phyloP scores from a whole-genome alignment of 2,888 invertebrate genomes.

The Orthosia cruda region DNA sequence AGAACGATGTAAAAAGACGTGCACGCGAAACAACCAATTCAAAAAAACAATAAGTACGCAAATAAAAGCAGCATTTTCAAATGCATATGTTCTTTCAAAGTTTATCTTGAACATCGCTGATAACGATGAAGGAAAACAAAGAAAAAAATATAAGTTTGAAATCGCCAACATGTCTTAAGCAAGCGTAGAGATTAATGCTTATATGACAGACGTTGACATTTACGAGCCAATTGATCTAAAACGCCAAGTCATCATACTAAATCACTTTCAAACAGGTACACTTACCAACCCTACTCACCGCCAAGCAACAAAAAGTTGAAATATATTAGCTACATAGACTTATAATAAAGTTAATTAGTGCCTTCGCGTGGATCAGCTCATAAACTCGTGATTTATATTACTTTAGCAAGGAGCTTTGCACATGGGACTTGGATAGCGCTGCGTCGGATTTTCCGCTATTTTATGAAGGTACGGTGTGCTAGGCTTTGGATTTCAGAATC shows the following conservation, averaged over 20 bases:
- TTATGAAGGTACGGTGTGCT: conserved; percentile 12
- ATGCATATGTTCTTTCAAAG: too few species aligned
- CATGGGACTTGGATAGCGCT: conserved; percentile 30
- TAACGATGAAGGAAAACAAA: too few species aligned
- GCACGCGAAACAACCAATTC: too few species aligned
- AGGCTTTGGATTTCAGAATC: neutral
- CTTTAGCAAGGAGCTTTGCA: conserved; percentile 18
- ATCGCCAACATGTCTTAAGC: too few species aligned
- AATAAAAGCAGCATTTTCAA: too few species aligned
- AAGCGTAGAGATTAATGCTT: too few species aligned
- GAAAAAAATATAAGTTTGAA: too few species aligned
- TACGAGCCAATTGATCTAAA: neutral
- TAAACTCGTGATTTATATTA: conserved; percentile 43
- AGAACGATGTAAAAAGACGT: too few species aligned
- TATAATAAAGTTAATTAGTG: conserved; percentile 57
- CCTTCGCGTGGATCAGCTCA: conserved; percentile 35
- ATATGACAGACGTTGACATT: neutral
- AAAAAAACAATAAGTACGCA: too few species aligned
- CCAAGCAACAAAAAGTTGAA: conserved; percentile 30
- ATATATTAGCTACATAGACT: conserved; percentile 18
- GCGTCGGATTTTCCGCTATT: conserved; percentile 20
- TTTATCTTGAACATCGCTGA: too few species aligned
- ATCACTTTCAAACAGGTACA: neutral
- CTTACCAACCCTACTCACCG: conserved; percentile 1
- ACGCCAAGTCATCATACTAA: neutral